Conservation (phyloP, 92 coral and sea anemone genomes). For the Isaurus tuberculatus region DNA sequence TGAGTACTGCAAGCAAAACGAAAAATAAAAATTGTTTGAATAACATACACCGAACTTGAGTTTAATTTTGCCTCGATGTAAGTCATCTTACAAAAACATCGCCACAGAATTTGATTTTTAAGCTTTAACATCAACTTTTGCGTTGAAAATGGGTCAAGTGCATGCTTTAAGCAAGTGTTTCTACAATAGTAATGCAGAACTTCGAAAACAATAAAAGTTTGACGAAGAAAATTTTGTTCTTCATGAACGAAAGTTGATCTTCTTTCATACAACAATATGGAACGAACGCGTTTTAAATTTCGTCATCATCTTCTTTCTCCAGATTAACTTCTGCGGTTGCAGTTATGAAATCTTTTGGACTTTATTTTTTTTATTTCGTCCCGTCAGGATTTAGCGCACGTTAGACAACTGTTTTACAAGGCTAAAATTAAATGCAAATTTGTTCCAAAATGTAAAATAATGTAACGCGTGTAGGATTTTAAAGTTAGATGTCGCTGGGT, state of each 20-base stretch:
- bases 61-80: too few relatives aligned
- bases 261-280: not conserved
- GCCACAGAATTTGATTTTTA: too few relatives aligned
- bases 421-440: slow-evolving; percentile 8
- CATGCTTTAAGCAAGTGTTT: too few relatives aligned
- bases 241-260: not conserved
- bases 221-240: not conserved
- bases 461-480: not conserved
- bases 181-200: too few relatives aligned
- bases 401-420: not conserved
- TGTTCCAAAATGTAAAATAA: not conserved
- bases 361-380: not conserved
- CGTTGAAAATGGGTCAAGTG: too few relatives aligned
- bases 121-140: too few relatives aligned
- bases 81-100: too few relatives aligned
- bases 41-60: too few relatives aligned
- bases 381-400: not conserved
- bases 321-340: not conserved
- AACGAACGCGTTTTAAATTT: not conserved
- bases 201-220: too few relatives aligned
- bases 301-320: not conserved
- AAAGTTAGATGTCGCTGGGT: not conserved
- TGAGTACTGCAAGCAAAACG: too few relatives aligned
- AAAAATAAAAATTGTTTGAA: too few relatives aligned
- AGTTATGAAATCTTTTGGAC: not conserved